A percentile compares a stretch with the other conserved stretches of the same genome.
phyloP scores from a whole-genome alignment of 1,140 invertebrate genomes.

The Macrocentrus cingulum region DNA sequence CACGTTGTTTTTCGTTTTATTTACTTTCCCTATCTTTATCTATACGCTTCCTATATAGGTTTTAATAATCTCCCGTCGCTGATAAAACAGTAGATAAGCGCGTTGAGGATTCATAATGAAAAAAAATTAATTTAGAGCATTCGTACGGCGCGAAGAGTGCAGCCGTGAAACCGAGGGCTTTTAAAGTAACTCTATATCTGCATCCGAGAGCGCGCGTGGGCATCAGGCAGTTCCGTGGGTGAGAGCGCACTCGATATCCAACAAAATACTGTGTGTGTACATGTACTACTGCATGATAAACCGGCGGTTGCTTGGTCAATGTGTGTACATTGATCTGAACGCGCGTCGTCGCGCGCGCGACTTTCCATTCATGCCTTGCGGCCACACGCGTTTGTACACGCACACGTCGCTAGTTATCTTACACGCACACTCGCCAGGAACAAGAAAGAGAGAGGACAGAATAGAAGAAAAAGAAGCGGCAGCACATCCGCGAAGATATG shows the following conservation, averaged over 20 bases:
- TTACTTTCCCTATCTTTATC: too few species aligned
- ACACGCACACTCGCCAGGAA: background rate
- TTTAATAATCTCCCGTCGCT: too few species aligned
- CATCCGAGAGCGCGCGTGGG: conserved; percentile 20
- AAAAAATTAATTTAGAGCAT: too few species aligned
- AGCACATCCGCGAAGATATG: conserved; percentile 19
- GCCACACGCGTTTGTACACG: conserved; percentile 8
- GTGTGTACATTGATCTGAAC: background rate
- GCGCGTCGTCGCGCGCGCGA: conserved; percentile 17
- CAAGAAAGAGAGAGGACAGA: conserved; percentile 14
- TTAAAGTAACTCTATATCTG: too few species aligned
- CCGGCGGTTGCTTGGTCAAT: too few species aligned
- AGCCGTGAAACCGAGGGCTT: too few species aligned
- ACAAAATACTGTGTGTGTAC: background rate
- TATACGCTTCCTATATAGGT: too few species aligned
- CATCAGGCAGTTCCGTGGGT: conserved; percentile 19
- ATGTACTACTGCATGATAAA: too few species aligned
- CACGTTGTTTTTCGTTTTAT: too few species aligned
- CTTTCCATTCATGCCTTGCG: conserved; percentile 38
- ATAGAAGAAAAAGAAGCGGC: conserved; percentile 10
- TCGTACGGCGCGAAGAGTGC: too few species aligned
- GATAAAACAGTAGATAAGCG: too few species aligned
- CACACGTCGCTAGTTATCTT: too few species aligned
- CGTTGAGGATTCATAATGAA: background rate
- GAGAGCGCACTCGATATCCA: conserved; percentile 24